Percentiles rank a stretch among this genome's conserved stretches.
phyloP scores from a whole-genome alignment of 2,888 invertebrate genomes.

The Drosophila anomelani region DNA sequence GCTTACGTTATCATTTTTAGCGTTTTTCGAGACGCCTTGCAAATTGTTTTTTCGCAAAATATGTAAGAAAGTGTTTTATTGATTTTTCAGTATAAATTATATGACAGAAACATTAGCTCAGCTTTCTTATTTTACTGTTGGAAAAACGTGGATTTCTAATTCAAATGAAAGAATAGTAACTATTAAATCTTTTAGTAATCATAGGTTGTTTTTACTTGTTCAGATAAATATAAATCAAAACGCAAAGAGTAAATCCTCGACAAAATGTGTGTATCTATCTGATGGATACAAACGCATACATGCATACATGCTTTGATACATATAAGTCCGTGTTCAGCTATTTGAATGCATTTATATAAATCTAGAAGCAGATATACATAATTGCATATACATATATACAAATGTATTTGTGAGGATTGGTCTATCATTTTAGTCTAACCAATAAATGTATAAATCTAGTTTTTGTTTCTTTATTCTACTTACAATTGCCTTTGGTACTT shows the following conservation, averaged over 20 bases:
- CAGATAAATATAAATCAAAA: not conserved
- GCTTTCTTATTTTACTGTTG: not conserved
- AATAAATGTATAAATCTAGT: not conserved
- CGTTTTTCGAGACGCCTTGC: not conserved
- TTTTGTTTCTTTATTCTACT: not conserved
- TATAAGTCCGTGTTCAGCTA: not conserved
- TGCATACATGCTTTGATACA: not conserved
- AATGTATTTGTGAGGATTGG: not conserved
- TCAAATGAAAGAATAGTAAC: not conserved
- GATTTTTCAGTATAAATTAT: slow-evolving; percentile 8
- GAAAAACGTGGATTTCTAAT: not conserved
- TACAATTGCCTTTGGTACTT: not conserved
- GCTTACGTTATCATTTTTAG: not conserved
- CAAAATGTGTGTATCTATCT: slow-evolving; percentile 55
- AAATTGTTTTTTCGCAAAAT: slow-evolving; percentile 8
- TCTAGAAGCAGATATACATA: not conserved
- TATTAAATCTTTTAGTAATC: not conserved
- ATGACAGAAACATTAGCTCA: not conserved
- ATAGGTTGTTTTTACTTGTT: not conserved
- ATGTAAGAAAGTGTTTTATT: slow-evolving; percentile 21
- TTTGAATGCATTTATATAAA: slow-evolving; percentile 1
- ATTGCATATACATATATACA: not conserved
- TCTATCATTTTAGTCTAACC: not conserved
- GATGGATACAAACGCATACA: slow-evolving; percentile 42
- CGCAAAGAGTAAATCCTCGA: slow-evolving; percentile 2